Evolutionary conservation across 1,140 invertebrate species (phyloP).

Genomic region (Penaeus vannamei): DNA sequence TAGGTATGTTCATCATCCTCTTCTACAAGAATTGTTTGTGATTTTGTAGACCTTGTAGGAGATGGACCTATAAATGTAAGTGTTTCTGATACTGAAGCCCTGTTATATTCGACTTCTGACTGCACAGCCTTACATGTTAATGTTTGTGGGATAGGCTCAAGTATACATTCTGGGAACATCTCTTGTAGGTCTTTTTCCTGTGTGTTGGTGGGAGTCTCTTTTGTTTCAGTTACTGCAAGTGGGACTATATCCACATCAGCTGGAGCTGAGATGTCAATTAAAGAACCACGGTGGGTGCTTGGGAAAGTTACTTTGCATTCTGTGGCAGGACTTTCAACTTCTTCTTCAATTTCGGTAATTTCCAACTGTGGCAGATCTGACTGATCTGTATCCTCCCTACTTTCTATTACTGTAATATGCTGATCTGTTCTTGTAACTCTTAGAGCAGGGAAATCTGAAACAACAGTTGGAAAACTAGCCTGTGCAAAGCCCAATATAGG

Average conservation of each 20-base stretch:
- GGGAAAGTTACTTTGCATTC: slow-evolving; percentile 41
- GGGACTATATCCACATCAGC: slow-evolving; percentile 40
- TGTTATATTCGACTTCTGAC: slow-evolving; percentile 58
- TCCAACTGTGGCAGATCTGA: slow-evolving; percentile 31
- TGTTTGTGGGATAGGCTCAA: slow-evolving; percentile 53
- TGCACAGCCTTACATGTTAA: slow-evolving; percentile 50
- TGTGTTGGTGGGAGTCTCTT: slow-evolving; percentile 7
- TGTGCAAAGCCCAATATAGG: slow-evolving; percentile 18
- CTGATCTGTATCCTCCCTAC: slow-evolving; percentile 23
- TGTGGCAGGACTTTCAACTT: slow-evolving; percentile 38
- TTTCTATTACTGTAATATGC: slow-evolving; percentile 28
- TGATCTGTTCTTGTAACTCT: slow-evolving; percentile 24
- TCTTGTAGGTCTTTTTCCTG: slow-evolving; percentile 35
- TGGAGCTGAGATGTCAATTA: slow-evolving; percentile 13
- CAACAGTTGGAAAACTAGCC: slow-evolving; percentile 9
- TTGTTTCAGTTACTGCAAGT: slow-evolving; percentile 1
- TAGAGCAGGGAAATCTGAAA: slow-evolving; percentile 5
- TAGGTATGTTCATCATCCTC: slow-evolving; percentile 55
- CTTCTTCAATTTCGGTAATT: slow-evolving; percentile 44
- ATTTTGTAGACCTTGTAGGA: slow-evolving; percentile 39
- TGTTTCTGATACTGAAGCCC: slow-evolving; percentile 61
- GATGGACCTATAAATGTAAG: slow-evolving; percentile 63
- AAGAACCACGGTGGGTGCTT: slow-evolving; percentile 31
- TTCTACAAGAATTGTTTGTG: slow-evolving; percentile 62
- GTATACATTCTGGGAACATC: slow-evolving; percentile 34